Evolutionary conservation across 2,113 vertebrate genomes (phyloP).

Genomic region (Lota lota): DNA sequence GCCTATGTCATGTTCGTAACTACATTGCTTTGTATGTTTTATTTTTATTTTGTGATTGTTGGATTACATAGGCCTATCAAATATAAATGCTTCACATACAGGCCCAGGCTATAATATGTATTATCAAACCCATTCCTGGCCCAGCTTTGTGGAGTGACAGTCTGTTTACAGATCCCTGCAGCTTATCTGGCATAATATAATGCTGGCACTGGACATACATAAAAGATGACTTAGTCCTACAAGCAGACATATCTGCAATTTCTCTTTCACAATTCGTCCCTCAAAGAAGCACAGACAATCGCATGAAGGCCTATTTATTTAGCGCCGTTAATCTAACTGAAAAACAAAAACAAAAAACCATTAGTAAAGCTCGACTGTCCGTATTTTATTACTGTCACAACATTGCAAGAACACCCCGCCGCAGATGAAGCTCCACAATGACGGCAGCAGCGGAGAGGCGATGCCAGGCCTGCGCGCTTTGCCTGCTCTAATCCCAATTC

Average conservation of each 20-base stretch:
- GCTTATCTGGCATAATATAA: slow-evolving; percentile 40
- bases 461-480: background rate
- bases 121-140: slow-evolving; percentile 5
- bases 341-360: background rate
- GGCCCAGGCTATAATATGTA: slow-evolving; percentile 13
- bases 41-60: background rate
- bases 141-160: slow-evolving; percentile 64
- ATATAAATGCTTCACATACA: slow-evolving; percentile 29
- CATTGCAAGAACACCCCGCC: background rate
- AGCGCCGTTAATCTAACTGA: background rate
- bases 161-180: slow-evolving; percentile 62
- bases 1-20: too few relatives aligned
- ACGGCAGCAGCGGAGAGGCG: too few relatives aligned
- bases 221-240: background rate
- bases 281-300: background rate
- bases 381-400: background rate
- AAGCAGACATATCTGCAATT: too few relatives aligned
- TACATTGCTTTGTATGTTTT: background rate
- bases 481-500: background rate
- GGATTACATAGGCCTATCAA: slow-evolving; percentile 6
- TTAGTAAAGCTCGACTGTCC: background rate
- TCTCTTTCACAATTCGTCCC: background rate
- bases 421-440: too few relatives aligned
- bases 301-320: background rate
- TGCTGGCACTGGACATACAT: slow-evolving; percentile 5